Evolutionary conservation across 2,888 invertebrate genomes (phyloP), one percentile per base, ranked within the genome.

Genomic region (Heterodera filipjevi): DNA sequence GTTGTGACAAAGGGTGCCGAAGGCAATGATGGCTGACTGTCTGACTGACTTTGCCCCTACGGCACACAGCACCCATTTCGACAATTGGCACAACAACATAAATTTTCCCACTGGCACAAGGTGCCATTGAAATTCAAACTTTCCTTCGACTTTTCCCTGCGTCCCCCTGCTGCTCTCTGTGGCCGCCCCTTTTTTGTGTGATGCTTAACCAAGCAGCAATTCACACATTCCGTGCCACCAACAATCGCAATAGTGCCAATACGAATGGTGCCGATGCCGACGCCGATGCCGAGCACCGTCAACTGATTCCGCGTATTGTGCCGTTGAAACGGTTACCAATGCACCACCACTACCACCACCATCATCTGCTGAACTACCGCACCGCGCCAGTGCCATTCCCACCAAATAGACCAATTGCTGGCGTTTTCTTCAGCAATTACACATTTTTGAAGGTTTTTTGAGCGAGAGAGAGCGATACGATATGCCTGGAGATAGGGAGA

Each of bases 361-460:
- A 44, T 44, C 44, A 44, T 49, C 77, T 44, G 27, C 27, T 77
- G 12, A 27, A 30, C 14, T 32, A 70, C 39, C 70, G 32, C 22
- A 22, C 27, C 3, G n/a, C 35, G 46, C 22, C 71, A 10, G 71
- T 30, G 35, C 77, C 77, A 33, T 77, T 66, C n/a, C 35, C 77
- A n/a, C 68, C 77, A 33, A 35, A 64, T 27, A 49, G 73, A 33
- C 73, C 73, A 59, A 64, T 64, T 27, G 59, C 64, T 35, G 73
- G 73, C 27, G 73, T 64, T 73, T 73, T 73, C 35, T 73, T 73
- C 64, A 64, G 35, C n/a, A 73, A 73, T 73, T 59, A 64, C 35
- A 44, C 30, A 8, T 73, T 73, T 49, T 27, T 73, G 33, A 73
- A 73, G 73, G 73, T 73, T 10, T 71, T 71, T 71, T 71, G 14